phyloP scores from a whole-genome alignment of 2,113 vertebrate species.

The Python bivittatus region DNA sequence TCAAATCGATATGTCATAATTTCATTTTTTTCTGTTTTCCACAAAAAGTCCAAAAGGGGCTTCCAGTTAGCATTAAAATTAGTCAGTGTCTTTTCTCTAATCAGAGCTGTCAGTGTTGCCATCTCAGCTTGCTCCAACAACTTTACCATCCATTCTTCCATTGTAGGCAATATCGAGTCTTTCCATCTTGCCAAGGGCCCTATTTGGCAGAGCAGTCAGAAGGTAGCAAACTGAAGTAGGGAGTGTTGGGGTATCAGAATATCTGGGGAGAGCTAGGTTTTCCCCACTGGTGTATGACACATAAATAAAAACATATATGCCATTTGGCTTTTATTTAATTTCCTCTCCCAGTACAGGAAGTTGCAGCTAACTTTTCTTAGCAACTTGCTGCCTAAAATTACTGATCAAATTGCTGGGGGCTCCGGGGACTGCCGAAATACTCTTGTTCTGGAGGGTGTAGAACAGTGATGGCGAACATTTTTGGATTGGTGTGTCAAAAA shows the following conservation, averaged over 20 bases:
- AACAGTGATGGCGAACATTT: too few relatives aligned
- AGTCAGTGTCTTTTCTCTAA: too few relatives aligned
- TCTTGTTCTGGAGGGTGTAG: neutral
- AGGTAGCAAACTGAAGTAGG: neutral
- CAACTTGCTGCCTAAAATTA: neutral
- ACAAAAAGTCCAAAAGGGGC: too few relatives aligned
- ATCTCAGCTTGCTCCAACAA: too few relatives aligned
- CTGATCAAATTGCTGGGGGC: neutral
- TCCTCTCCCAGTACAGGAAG: neutral
- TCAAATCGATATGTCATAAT: too few relatives aligned
- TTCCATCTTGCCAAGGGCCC: neutral
- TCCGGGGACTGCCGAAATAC: neutral
- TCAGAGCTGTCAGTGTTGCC: too few relatives aligned
- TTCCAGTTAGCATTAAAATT: too few relatives aligned
- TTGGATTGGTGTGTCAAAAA: too few relatives aligned
- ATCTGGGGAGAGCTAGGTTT: neutral
- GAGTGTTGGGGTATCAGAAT: neutral
- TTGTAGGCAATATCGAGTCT: too few relatives aligned
- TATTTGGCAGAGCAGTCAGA: neutral
- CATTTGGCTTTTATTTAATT: neutral
- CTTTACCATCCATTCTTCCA: too few relatives aligned
- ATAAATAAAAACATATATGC: neutral
- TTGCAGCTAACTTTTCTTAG: neutral
- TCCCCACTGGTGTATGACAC: neutral
- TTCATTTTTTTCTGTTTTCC: too few relatives aligned